Conservation (phyloP, 2,888 invertebrate species). For the Scelioninae gen. 1 region DNA sequence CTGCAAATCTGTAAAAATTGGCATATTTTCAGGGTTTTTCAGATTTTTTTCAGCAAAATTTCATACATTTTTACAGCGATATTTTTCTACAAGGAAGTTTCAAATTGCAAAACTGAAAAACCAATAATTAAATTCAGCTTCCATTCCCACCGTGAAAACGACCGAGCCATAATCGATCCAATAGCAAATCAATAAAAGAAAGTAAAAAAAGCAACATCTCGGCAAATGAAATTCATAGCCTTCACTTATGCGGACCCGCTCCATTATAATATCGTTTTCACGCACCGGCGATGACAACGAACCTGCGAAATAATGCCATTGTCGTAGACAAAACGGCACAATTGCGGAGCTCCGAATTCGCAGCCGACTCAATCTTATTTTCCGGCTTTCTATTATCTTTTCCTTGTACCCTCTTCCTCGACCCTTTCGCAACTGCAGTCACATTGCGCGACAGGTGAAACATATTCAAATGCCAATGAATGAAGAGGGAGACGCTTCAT, state of each 20-base stretch:
- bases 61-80: too few species aligned
- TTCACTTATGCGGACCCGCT: slow-evolving; percentile 33
- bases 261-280: slow-evolving; percentile 65
- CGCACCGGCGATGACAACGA: slow-evolving; percentile 65
- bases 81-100: too few species aligned
- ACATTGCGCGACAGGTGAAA: slow-evolving; percentile 78
- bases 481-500: slow-evolving; percentile 76
- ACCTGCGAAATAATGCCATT: slow-evolving; percentile 67
- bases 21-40: too few species aligned
- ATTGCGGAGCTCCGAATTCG: slow-evolving; percentile 61
- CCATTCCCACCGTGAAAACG: too few species aligned
- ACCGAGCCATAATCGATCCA: too few species aligned
- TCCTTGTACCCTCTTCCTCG: slow-evolving; percentile 61
- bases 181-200: too few species aligned
- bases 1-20: too few species aligned
- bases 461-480: slow-evolving; percentile 82
- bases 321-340: slow-evolving; percentile 53
- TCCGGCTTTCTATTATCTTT: slow-evolving; percentile 69
- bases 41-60: too few species aligned
- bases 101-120: too few species aligned
- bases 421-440: slow-evolving; percentile 58
- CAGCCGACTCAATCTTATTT: slow-evolving; percentile 68
- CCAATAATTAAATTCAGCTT: too few species aligned
- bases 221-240: slow-evolving; percentile 53
- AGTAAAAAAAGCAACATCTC: slow-evolving; percentile 11